Conservation (phyloP, 1,140 invertebrate genomes). For the Lepeophtheirus salmonis region DNA sequence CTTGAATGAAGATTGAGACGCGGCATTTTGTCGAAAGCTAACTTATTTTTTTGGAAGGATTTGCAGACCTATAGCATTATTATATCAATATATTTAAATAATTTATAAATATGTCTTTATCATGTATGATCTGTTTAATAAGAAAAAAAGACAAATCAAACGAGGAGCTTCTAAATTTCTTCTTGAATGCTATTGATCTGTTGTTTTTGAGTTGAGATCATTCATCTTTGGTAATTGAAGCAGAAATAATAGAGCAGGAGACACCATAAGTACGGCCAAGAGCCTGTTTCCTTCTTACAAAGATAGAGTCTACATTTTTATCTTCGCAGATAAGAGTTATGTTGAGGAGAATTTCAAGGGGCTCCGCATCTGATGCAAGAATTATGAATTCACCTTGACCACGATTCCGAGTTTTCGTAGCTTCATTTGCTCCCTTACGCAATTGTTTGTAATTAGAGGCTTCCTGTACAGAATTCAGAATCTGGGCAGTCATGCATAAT, state of each 20-base stretch:
- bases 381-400: conserved; percentile 90
- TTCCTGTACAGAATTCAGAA: conserved; percentile 86
- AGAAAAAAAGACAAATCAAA: conserved; percentile 39
- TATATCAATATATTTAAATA: no score
- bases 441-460: conserved; percentile 92
- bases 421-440: conserved; percentile 92
- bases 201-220: conserved; percentile 87
- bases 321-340: conserved; percentile 95
- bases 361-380: conserved; percentile 92
- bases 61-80: no score
- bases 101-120: no score
- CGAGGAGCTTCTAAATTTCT: conserved; percentile 87
- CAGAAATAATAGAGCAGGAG: conserved; percentile 53
- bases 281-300: conserved; percentile 91
- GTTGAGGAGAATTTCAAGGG: conserved; percentile 91
- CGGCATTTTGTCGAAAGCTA: no score
- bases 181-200: conserved; percentile 78
- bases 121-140: conserved; percentile 8
- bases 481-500: conserved; percentile 74
- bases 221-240: conserved; percentile 78
- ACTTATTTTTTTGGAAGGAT: no score
- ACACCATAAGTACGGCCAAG: conserved; percentile 94
- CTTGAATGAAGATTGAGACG: no score
- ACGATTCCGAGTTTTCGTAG: conserved; percentile 43
- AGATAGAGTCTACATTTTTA: conserved; percentile 99